Evolutionary conservation across 2,797 vertebrate genomes (phyloP), one percentile per base, ranked within the genome.

Genomic region (Spea hammondii): DNA sequence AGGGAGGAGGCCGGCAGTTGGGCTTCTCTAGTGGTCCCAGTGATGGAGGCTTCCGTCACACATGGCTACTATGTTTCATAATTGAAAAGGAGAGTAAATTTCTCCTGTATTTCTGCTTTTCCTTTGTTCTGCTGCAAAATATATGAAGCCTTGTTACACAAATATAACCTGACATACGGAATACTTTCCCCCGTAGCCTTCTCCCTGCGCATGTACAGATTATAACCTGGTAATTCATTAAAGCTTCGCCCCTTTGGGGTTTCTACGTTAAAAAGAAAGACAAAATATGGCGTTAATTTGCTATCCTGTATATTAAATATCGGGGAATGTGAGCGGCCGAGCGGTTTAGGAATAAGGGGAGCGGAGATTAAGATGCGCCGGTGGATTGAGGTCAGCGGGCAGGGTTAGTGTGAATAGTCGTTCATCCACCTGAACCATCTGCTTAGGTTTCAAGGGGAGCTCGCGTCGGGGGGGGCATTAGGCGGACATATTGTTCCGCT

Each of bases 401-500:
- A 67, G 65, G 70, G 62, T 67, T 44, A 45, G 70, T 11, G 13
- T n/a, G 60, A 72, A 72, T 11, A 59, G 48, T 53, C 53, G 55
- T 71, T 79, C 77, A 59, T 48, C 64, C 65, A 79, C 71, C 71
- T 62, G 70, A n/a, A 53, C 65, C 77, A 79, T 79, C 77, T 79
- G 77, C 65, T 53, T n/a, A 59, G 45, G 50, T 65, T 71, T 78
- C 60, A 72, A 7, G 53, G 71, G 77, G 71, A 62, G 71, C 12
- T 10, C 50, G 59, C 14, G 62, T 14, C 17, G 57, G 55, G 8
- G 17, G 59, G 60, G 59, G 54, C 53, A 72, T 72, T 72, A 73
- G 62, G 4, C 51, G 46, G 77, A 57, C 53, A 71, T 72, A 55
- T 32, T 78, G 44, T n/a, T 48, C n/a, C 1, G 44, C 10, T 57